phyloP scores from a whole-genome alignment of 2,797 vertebrate species.

The Sylvia borin region DNA sequence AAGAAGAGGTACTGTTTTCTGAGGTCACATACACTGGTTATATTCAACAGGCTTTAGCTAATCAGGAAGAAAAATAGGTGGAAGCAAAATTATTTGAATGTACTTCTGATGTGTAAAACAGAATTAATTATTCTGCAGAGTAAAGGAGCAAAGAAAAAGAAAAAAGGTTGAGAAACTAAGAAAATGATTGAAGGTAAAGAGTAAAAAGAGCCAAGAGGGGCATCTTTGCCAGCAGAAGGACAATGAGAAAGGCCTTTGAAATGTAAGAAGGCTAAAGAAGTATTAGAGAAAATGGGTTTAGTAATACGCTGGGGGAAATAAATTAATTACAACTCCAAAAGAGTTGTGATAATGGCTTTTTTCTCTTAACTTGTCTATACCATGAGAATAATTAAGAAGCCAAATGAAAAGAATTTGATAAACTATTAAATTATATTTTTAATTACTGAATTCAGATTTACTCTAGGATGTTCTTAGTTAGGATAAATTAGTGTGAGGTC shows the following conservation, averaged over 20 bases:
- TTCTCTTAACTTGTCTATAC: not conserved
- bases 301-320: not conserved
- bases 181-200: not conserved
- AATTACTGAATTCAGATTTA: not conserved
- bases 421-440: not conserved
- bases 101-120: not conserved
- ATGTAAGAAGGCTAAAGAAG: not conserved
- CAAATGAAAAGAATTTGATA: not conserved
- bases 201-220: not conserved
- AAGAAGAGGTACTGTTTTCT: not conserved
- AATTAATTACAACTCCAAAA: conserved; percentile 5
- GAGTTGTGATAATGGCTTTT: not conserved
- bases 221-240: not conserved
- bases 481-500: not conserved
- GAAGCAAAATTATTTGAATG: not conserved
- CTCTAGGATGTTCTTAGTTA: not conserved
- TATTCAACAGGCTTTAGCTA: not conserved
- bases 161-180: not conserved
- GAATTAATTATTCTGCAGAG: not conserved
- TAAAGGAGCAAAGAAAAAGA: not conserved
- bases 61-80: not conserved
- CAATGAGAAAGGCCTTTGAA: not conserved
- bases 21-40: not conserved
- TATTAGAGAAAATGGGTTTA: conserved; percentile 3
- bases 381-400: not conserved